Evolutionary conservation across 2,113 vertebrate genomes (phyloP).

Genomic region (Nycticryphes semicollaris): DNA sequence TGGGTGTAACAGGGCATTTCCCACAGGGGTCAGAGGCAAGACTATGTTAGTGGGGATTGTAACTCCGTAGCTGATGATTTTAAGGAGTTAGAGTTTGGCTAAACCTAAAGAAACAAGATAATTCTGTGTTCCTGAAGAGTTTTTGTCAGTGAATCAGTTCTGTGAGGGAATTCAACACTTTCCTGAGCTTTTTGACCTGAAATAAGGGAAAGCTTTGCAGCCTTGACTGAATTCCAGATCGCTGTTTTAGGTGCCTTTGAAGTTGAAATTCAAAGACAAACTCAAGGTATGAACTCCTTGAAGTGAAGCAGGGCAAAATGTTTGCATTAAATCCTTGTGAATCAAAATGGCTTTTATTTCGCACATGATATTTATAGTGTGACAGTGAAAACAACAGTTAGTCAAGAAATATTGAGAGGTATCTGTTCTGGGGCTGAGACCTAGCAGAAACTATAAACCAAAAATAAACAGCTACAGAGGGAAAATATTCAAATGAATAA

Average conservation of each 20-base stretch:
- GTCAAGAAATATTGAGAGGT: background rate
- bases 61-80: background rate
- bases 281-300: background rate
- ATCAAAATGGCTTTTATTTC: background rate
- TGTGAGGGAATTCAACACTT: background rate
- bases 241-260: background rate
- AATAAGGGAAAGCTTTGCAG: conserved; percentile 1
- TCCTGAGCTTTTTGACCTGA: background rate
- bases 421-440: background rate
- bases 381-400: background rate
- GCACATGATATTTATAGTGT: background rate
- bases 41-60: background rate
- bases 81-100: background rate
- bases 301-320: background rate
- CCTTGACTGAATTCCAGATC: background rate
- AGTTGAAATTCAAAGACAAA: conserved; percentile 32
- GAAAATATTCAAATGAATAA: background rate
- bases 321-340: background rate
- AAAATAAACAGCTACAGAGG: background rate
- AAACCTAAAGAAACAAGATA: background rate
- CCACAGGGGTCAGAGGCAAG: background rate
- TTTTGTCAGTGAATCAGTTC: background rate
- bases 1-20: background rate
- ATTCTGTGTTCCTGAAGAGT: background rate
- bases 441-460: background rate